Percentiles rank a stretch among this genome's conserved stretches.
These are phyloP conservation scores for Gobio gobio DNA, from an alignment of 2,113 vertebrate species.

Conservation along the genomic window DNA sequence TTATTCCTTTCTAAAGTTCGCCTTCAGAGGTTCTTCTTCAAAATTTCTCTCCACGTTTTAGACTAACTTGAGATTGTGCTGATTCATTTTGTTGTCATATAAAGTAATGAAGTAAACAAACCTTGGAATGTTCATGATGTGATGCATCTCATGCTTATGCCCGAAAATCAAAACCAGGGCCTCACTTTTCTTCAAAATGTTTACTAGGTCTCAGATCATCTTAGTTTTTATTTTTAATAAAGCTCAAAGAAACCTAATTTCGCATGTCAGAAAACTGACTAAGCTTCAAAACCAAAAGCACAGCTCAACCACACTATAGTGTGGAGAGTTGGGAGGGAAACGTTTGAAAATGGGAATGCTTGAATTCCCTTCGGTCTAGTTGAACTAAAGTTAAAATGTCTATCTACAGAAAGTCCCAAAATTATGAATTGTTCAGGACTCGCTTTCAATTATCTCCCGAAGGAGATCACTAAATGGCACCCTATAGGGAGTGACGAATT, in stretches of 20 bases:
- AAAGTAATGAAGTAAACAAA: slow-evolving; percentile 29
- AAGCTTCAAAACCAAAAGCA: neutral
- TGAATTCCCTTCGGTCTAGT: slow-evolving; percentile 38
- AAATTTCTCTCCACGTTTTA: neutral
- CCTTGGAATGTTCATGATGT: slow-evolving; percentile 19
- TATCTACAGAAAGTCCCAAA: slow-evolving; percentile 7
- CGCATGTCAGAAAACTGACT: slow-evolving; percentile 1
- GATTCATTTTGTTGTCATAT: neutral
- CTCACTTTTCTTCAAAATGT: neutral
- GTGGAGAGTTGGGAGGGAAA: neutral
- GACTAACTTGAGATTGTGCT: neutral
- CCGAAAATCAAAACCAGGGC: neutral
- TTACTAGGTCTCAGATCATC: neutral
- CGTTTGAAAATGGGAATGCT: neutral
- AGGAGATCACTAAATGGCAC: slow-evolving; percentile 34
- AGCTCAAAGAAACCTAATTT: neutral
- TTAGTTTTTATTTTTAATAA: neutral
- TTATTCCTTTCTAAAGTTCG: neutral
- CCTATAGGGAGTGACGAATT: neutral
- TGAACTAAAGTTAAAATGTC: slow-evolving; percentile 36
- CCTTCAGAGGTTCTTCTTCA: neutral
- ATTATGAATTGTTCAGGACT: slow-evolving; percentile 40
- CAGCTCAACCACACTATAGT: neutral
- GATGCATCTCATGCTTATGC: neutral
- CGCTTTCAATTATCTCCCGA: slow-evolving; percentile 29